Percentiles rank a stretch among this genome's conserved stretches.
Conservation (phyloP, 2,888 invertebrate genomes). For the Tenthredo livida region DNA sequence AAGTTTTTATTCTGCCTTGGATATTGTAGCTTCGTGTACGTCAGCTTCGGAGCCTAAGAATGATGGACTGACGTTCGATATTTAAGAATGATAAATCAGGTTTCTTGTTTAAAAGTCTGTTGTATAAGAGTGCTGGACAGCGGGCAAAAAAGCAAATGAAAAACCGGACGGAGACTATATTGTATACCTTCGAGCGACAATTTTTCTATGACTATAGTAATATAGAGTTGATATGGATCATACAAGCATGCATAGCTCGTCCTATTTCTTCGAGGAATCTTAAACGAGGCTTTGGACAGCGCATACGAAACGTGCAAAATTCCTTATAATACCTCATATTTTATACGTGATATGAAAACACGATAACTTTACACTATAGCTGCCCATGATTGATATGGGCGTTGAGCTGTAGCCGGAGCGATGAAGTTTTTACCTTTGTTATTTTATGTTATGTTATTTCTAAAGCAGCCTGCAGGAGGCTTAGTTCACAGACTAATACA, state of each 20-base stretch:
- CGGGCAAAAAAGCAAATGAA: background rate
- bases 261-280: background rate
- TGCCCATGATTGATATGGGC: conserved; percentile 6
- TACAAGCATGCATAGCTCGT: background rate
- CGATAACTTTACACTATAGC: conserved; percentile 20
- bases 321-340: background rate
- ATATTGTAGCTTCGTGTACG: background rate
- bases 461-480: background rate
- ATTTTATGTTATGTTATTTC: background rate
- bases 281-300: background rate
- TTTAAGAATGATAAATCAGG: background rate
- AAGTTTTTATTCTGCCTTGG: background rate
- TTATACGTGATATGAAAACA: conserved; percentile 13
- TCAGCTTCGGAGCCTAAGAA: background rate
- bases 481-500: background rate
- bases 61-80: background rate
- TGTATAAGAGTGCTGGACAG: background rate
- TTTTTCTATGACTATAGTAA: background rate
- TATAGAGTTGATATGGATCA: background rate
- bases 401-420: background rate
- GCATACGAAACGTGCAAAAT: background rate
- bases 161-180: background rate
- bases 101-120: background rate
- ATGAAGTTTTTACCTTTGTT: background rate
- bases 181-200: background rate